These are phyloP conservation scores for Amphipoea lucens DNA, from an alignment of 2,888 invertebrate genomes.

Conservation along the genomic window DNA sequence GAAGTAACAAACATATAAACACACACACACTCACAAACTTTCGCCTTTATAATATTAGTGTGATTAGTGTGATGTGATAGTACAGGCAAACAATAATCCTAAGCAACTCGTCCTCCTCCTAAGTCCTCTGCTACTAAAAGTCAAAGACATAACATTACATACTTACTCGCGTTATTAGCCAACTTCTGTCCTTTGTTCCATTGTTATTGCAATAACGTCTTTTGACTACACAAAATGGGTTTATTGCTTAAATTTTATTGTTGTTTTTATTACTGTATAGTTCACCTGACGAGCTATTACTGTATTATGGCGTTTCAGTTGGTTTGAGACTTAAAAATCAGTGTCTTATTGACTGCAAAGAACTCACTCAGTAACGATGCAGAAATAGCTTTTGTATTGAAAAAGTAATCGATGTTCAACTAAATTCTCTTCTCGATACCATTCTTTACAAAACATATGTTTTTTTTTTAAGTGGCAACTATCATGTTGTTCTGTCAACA, in stretches of 20 bases:
- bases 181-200: slow-evolving; percentile 60
- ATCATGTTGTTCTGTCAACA: neutral
- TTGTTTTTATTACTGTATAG: slow-evolving; percentile 55
- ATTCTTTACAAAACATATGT: neutral
- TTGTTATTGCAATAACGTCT: slow-evolving; percentile 47
- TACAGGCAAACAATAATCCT: slow-evolving; percentile 17
- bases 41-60: too few species aligned
- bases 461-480: neutral
- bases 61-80: too few species aligned
- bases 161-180: slow-evolving; percentile 45
- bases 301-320: neutral
- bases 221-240: slow-evolving; percentile 48
- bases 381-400: neutral
- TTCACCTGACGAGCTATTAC: slow-evolving; percentile 35
- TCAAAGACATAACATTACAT: slow-evolving; percentile 30
- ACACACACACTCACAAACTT: neutral
- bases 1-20: too few species aligned
- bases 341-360: neutral
- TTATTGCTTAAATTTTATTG: slow-evolving; percentile 59
- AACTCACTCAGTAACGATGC: neutral
- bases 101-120: slow-evolving; percentile 17
- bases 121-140: slow-evolving; percentile 25
- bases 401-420: neutral
- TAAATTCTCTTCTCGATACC: neutral
- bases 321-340: neutral